Evolutionary conservation across 2,888 invertebrate genomes (phyloP), one percentile per base, ranked within the genome.

Genomic region (Cheilosia urbana): DNA sequence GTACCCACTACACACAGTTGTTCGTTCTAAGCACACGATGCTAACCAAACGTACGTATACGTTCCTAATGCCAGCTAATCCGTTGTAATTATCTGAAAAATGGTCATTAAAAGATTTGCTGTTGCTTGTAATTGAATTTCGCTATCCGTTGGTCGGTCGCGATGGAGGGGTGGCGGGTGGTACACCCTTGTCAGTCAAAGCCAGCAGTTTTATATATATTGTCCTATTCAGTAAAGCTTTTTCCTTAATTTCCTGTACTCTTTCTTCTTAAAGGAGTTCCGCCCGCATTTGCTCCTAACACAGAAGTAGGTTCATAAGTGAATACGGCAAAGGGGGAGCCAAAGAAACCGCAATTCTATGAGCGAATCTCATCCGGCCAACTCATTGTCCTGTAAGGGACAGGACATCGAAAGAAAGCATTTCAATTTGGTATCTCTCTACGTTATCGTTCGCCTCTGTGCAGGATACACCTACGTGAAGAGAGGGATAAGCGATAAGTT

Each of bases 31-130:
- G 51, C 65, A 71, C 71, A 82, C 60, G 66, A 78, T 72, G 71
- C 78, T 66, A 78, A 66, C 55, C 58, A 71, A 82, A 71, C 21
- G 21, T 21, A 21, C 21, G 80, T 85, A 13, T 37, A 17, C 47
- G 17, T 9, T 11, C 7, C 17, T 19, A 77, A 90, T 89, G 89
- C 89, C 45, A 80, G 84, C 76, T 91, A 90, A 90, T 90, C 90
- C 89, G 87, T 89, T 89, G 89, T 90, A 90, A 91, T 90, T 90
- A 90, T 90, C 90, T 90, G 90, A 90, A 90, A 91, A 90, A 90
- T 90, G 90, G 91, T 90, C 90, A 90, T 91, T 90, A 89, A 89
- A 88, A 88, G 90, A 90, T 91, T 90, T 90, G 90, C 89, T 87
- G 66, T 69, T 73, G 73, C 87, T 77, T 65, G 77, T 87, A 87